Percentiles rank a stretch among this genome's conserved stretches.
Evolutionary conservation across 2,113 vertebrate species (phyloP).

Genomic region (Peromyscus polionotus): DNA sequence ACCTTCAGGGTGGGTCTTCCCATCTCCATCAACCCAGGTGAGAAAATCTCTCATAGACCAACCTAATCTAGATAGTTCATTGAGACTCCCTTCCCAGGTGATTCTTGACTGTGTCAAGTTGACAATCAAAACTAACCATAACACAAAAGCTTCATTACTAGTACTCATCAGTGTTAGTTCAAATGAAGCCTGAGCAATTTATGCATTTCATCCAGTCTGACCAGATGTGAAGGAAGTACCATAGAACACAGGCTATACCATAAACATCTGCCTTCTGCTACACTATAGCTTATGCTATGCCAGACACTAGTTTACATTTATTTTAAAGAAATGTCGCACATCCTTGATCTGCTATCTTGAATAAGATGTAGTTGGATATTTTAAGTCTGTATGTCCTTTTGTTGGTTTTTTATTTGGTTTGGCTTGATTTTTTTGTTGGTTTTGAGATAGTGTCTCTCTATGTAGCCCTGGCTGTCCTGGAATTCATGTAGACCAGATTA

Average conservation of each 20-base stretch:
- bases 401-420: background rate
- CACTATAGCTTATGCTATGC: background rate
- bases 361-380: slow-evolving; percentile 31
- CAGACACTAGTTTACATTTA: background rate
- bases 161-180: slow-evolving; percentile 4
- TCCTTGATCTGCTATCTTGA: slow-evolving; percentile 45
- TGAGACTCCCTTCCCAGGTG: background rate
- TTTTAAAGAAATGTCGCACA: background rate
- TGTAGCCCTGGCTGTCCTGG: background rate
- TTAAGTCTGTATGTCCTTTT: slow-evolving; percentile 10
- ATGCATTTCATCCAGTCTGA: slow-evolving; percentile 28
- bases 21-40: background rate
- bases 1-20: background rate
- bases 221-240: slow-evolving; percentile 6
- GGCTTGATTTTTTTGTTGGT: background rate
- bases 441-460: background rate
- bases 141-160: slow-evolving; percentile 43
- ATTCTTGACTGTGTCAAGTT: background rate
- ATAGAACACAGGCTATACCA: background rate
- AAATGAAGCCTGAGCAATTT: slow-evolving; percentile 40
- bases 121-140: background rate
- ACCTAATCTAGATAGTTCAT: background rate
- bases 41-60: background rate
- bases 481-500: background rate
- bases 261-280: background rate